Conservation (phyloP, 2,797 vertebrate species). For the Sandelia bainsii region DNA sequence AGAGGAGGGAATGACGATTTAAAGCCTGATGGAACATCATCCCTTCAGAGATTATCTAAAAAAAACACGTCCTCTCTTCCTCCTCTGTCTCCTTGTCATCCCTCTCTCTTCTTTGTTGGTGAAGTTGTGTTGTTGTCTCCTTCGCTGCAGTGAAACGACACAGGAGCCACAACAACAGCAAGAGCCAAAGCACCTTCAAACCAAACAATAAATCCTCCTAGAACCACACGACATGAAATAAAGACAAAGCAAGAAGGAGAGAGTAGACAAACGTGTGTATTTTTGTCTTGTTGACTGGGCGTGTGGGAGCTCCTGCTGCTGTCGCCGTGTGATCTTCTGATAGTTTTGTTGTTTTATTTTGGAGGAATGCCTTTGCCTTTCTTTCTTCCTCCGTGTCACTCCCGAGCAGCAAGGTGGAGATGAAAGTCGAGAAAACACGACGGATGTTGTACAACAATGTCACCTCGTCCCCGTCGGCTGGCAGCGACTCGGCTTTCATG, state of each 20-base stretch:
- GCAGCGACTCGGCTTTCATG: slow-evolving; percentile 53
- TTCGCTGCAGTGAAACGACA: slow-evolving; percentile 57
- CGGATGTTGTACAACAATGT: slow-evolving; percentile 67
- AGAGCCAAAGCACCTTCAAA: slow-evolving; percentile 58
- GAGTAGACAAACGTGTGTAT: slow-evolving; percentile 24
- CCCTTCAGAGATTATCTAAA: slow-evolving; percentile 69
- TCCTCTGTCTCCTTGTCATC: slow-evolving; percentile 40
- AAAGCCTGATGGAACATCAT: slow-evolving; percentile 26
- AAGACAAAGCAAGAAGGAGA: slow-evolving; percentile 21
- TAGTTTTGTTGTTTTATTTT: slow-evolving; percentile 68
- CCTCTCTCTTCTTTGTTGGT: slow-evolving; percentile 29
- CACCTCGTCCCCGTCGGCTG: slow-evolving; percentile 67
- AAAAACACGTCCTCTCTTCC: slow-evolving; percentile 51
- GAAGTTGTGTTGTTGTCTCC: slow-evolving; percentile 73
- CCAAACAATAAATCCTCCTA: slow-evolving; percentile 70
- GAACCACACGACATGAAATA: slow-evolving; percentile 48
- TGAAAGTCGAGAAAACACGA: slow-evolving; percentile 44
- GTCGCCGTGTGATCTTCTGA: slow-evolving; percentile 69
- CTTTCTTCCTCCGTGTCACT: slow-evolving; percentile 44
- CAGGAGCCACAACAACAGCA: slow-evolving; percentile 68
- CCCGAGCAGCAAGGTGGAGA: slow-evolving; percentile 26
- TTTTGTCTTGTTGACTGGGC: slow-evolving; percentile 37
- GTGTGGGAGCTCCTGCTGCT: slow-evolving; percentile 40
- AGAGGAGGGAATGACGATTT: background rate
- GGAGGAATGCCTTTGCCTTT: slow-evolving; percentile 47